These are phyloP conservation scores for Calephelis nemesis DNA, from an alignment of 1,140 invertebrate genomes.

Conservation along the genomic window DNA sequence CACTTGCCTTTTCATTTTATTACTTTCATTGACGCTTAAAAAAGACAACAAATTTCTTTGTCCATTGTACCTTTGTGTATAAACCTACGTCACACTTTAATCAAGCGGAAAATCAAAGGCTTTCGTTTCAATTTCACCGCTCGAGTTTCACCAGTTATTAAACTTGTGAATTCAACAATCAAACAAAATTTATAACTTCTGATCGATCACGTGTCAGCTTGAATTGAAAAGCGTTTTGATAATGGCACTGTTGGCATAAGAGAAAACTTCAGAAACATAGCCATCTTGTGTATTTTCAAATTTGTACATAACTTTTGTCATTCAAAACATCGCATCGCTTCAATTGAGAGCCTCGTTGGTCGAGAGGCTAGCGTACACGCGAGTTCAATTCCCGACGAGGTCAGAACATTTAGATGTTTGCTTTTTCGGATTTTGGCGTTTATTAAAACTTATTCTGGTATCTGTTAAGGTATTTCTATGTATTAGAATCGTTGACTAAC, in stretches of 20 bases:
- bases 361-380: no score
- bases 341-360: no score
- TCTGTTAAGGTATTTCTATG: no score
- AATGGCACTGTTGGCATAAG: not conserved
- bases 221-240: not conserved
- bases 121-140: conserved; percentile 14
- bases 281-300: no score
- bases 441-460: no score
- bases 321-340: no score
- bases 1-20: no score
- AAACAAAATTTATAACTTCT: conserved; percentile 7
- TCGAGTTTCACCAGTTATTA: conserved; percentile 14
- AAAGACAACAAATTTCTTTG: not conserved
- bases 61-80: not conserved
- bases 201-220: conserved; percentile 1
- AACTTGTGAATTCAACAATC: conserved; percentile 3
- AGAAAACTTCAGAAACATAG: not conserved
- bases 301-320: no score
- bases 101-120: conserved; percentile 14
- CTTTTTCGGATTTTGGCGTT: no score
- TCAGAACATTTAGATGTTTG: no score
- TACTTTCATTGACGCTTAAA: not conserved
- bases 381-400: no score
- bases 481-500: no score
- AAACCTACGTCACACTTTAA: conserved; percentile 16